Percentiles rank a stretch among this genome's conserved stretches.
phyloP scores from a whole-genome alignment of 2,888 invertebrate species.

The Tenthredo notha region DNA sequence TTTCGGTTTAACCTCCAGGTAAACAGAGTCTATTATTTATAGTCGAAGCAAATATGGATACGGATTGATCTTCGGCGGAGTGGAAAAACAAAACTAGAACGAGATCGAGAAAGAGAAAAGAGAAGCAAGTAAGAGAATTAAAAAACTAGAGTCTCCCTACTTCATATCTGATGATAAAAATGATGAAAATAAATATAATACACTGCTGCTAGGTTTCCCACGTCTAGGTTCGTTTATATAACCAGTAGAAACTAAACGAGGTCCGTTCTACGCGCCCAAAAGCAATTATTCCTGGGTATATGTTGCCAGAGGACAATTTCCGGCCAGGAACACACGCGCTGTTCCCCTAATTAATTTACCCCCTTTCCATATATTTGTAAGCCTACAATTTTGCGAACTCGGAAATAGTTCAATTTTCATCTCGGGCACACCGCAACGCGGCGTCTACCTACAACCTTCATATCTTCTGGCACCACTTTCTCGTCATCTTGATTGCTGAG shows the following conservation, averaged over 20 bases:
- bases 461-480: background rate
- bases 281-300: constrained; percentile 32
- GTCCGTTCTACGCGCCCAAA: constrained; percentile 25
- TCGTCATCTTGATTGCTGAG: constrained; percentile 32
- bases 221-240: background rate
- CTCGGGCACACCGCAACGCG: background rate
- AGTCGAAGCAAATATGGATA: constrained; percentile 4
- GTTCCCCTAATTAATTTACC: constrained; percentile 46
- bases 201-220: background rate
- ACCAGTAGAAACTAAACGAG: constrained; percentile 10
- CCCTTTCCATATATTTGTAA: background rate
- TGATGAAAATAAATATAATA: background rate
- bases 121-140: background rate
- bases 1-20: constrained; percentile 39
- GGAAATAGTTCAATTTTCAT: constrained; percentile 43
- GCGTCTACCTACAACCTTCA: background rate
- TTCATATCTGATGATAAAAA: background rate
- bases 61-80: background rate
- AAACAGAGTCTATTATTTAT: constrained; percentile 36
- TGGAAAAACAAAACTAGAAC: background rate
- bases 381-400: constrained; percentile 45
- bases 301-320: constrained; percentile 16
- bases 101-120: background rate
- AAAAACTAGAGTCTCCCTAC: background rate
- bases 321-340: constrained; percentile 6